phyloP scores from a whole-genome alignment of 2,797 vertebrate species.

The Aeoliscus strigatus region DNA sequence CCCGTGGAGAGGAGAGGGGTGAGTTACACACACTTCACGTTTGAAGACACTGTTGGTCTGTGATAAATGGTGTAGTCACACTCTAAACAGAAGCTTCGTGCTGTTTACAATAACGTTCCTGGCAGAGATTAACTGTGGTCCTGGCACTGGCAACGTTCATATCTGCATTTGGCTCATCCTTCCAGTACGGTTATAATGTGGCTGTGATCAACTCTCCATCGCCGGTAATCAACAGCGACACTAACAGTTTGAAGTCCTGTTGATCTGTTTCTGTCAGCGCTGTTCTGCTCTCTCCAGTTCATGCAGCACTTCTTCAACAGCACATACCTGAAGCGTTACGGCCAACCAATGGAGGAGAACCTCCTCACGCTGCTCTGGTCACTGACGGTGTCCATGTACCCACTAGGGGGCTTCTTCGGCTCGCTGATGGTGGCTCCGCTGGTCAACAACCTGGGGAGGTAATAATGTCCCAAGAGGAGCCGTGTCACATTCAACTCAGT shows the following conservation, averaged over 20 bases:
- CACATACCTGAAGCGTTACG: constrained; percentile 70
- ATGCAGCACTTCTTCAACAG: constrained; percentile 87
- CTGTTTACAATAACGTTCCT: constrained; percentile 13
- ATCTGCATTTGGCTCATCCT: constrained; percentile 89
- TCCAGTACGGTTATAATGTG: constrained; percentile 96
- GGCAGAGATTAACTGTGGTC: constrained; percentile 76
- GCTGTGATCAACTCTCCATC: constrained; percentile 86
- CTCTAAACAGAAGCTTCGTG: too few relatives aligned
- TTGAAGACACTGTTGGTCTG: too few relatives aligned
- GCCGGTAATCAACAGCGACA: constrained; percentile 58
- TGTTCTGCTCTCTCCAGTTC: constrained; percentile 68
- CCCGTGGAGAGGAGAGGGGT: constrained; percentile 64
- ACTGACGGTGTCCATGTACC: constrained; percentile 89
- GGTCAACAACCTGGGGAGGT: constrained; percentile 88
- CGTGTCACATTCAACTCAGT: background rate
- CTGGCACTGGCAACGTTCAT: constrained; percentile 76
- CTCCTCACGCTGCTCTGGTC: constrained; percentile 85
- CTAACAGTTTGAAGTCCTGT: background rate
- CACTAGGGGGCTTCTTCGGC: constrained; percentile 88
- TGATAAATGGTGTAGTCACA: too few relatives aligned
- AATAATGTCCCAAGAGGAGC: background rate
- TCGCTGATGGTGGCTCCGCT: constrained; percentile 88
- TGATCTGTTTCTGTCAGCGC: background rate
- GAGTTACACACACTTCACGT: constrained; percentile 38
- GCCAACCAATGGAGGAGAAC: constrained; percentile 30